These are phyloP conservation scores for Paramuricea clavata DNA, from an alignment of 92 coral and sea anemone genomes.

Conservation along the genomic window DNA sequence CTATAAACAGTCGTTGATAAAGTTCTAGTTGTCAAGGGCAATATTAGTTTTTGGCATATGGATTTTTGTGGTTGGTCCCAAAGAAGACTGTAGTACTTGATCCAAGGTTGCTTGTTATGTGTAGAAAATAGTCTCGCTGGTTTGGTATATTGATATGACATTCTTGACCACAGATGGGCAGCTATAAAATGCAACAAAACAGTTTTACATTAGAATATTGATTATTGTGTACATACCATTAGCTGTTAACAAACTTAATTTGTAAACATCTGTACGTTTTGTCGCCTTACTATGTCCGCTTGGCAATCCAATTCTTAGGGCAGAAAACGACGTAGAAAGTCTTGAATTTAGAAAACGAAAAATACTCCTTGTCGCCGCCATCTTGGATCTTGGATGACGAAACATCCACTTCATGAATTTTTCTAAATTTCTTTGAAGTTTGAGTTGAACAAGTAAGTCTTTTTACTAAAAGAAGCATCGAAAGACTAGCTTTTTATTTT, in stretches of 20 bases:
- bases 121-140: neutral
- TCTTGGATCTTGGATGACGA: conserved; percentile 10
- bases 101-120: neutral
- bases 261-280: neutral
- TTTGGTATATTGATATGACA: neutral
- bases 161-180: conserved; percentile 1
- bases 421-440: neutral
- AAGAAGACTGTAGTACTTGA: neutral
- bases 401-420: conserved; percentile 19
- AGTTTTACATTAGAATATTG: no score
- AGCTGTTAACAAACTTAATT: no score
- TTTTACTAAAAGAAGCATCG: no score
- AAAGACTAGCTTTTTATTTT: no score
- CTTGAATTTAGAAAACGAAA: neutral
- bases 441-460: no score
- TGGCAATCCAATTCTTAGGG: neutral
- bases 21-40: neutral
- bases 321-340: neutral
- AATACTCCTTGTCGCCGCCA: conserved; percentile 31
- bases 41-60: neutral
- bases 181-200: neutral
- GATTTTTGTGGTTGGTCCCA: neutral
- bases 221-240: no score
- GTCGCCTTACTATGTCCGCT: conserved; percentile 2
- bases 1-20: neutral